Percentiles rank a stretch among this genome's conserved stretches.
These are phyloP conservation scores for Rhinoraja longicauda DNA, from an alignment of 2,797 vertebrate species.

Conservation along the genomic window DNA sequence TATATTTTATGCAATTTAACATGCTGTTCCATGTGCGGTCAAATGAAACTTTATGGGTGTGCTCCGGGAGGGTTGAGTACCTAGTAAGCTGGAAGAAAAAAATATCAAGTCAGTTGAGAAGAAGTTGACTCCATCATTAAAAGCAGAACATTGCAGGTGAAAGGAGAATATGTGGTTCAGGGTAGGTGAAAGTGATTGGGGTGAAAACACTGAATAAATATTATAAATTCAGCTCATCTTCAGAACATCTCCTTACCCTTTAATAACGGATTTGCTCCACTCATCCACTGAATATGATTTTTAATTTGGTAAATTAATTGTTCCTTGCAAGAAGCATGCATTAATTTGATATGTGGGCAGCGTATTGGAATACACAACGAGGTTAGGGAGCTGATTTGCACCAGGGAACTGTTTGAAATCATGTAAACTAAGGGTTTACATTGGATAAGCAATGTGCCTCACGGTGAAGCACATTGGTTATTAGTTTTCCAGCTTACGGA, in stretches of 20 bases:
- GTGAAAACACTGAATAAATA: neutral
- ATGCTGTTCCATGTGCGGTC: no score
- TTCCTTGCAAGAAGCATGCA: neutral
- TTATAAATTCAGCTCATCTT: neutral
- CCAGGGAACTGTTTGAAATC: neutral
- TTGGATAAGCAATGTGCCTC: neutral
- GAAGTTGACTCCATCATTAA: neutral
- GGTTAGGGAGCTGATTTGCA: neutral
- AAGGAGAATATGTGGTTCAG: neutral
- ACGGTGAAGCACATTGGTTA: neutral
- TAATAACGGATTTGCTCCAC: neutral
- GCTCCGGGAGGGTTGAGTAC: no score
- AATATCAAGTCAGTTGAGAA: neutral
- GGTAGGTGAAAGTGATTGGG: neutral
- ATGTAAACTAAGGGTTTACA: neutral
- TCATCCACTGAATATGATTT: neutral
- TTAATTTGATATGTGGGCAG: neutral
- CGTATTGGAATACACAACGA: neutral
- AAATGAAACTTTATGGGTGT: no score
- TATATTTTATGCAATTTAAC: no score
- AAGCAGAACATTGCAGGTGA: neutral
- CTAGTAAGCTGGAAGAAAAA: neutral
- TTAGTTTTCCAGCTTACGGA: neutral
- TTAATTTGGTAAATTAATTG: conserved; percentile 19
- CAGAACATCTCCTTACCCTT: neutral